Evolutionary conservation across 2,888 invertebrate species (phyloP).

Genomic region (Agrochola circellaris): DNA sequence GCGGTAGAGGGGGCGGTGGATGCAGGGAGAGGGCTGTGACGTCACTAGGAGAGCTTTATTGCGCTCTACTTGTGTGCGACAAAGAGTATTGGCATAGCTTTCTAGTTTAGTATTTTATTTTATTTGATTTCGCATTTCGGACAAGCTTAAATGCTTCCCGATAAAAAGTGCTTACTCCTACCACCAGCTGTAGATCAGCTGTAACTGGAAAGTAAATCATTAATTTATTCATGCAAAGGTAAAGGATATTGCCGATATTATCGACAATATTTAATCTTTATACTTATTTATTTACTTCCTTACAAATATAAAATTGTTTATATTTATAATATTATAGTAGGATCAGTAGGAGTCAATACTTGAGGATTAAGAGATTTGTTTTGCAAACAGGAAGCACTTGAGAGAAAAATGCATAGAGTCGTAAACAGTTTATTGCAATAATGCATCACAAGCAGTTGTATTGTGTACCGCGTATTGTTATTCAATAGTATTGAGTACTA

Average conservation of each 20-base stretch:
- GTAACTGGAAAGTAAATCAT: background rate
- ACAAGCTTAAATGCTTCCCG: background rate
- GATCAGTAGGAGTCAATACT: background rate
- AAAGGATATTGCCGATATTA: background rate
- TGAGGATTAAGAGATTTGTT: background rate
- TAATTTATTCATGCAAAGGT: background rate
- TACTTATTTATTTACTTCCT: too few species aligned
- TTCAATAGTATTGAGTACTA: constrained; percentile 2
- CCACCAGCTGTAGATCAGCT: background rate
- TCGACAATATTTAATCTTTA: background rate
- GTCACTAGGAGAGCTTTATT: constrained; percentile 42
- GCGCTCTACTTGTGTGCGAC: constrained; percentile 32
- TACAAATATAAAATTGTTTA: background rate
- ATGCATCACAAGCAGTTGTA: background rate
- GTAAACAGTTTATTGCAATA: constrained; percentile 5
- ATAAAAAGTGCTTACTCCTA: background rate
- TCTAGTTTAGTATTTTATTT: constrained; percentile 17
- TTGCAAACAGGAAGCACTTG: constrained; percentile 7
- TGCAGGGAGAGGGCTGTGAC: constrained; percentile 8
- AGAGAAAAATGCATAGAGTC: background rate
- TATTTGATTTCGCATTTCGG: background rate
- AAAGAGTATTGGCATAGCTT: constrained; percentile 32
- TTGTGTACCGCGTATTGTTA: constrained; percentile 4
- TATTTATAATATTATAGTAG: background rate
- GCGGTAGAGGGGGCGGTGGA: background rate